Evolutionary conservation across 2,797 vertebrate genomes (phyloP), one percentile per base, ranked within the genome.

Genomic region (Aselliscus stoliczkanus): DNA sequence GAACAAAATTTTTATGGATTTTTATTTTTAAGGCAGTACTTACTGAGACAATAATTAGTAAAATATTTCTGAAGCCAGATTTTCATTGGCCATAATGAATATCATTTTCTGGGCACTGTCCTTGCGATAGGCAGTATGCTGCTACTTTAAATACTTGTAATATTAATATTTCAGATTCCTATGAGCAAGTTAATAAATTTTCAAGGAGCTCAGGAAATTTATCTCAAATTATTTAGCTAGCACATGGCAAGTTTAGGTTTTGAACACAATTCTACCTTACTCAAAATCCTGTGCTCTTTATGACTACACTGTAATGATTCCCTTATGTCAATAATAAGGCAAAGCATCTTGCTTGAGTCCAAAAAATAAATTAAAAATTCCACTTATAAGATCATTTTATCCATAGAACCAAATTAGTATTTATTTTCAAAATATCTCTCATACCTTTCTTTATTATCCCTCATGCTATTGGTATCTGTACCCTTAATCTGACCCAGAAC

Each of bases 161-260:
- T 72, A 44, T 56, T 88, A 90, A 42, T 56, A 79, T 65, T 90
- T 85, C 70, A 31, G 34, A 44, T 85, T 52, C 50, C 60, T 76
- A 44, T 31, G 37, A 94, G 52, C 29, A 89, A 65, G 42, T 25
- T 94, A 92, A 94, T 82, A 85, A 10, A 64, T 73, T 79, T 89
- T 94, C 56, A 64, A 23, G 47, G 14, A 69, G 18, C 21, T 86
- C n/a, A 93, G 47, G n/a, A 94, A 95, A 88, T 94, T 95, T 93
- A 37, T 91, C 77, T 96, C 44, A 94, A 88, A 65, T 89, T 94
- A 76, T 87, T 94, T 95, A 44, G 50, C 54, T 69, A 70, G n/a
- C 65, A 67, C 80, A 86, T 80, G 20, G 29, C 23, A 93, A 31
- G 15, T 93, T 44, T 93, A 70, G 34, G 42, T 87, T 92, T 96